Percentiles rank a stretch among this genome's conserved stretches.
Conservation (phyloP, 2,113 vertebrate genomes). For the Chaetodon trifascialis region DNA sequence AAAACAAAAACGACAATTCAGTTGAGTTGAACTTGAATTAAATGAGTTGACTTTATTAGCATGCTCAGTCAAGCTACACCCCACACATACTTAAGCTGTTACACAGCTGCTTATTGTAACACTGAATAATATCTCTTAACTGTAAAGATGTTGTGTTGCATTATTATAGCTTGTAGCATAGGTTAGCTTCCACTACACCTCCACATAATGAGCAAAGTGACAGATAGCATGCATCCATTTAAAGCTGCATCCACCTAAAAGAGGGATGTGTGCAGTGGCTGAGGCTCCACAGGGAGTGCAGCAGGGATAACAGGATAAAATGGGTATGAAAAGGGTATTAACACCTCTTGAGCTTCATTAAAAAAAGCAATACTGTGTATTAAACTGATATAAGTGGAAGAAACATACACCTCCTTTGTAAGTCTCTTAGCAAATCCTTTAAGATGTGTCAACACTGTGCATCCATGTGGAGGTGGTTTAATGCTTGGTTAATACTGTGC, state of each 20-base stretch:
- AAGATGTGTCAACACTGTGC: slow-evolving; percentile 9
- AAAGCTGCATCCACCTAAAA: neutral
- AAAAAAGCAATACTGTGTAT: neutral
- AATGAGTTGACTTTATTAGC: no score
- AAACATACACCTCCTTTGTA: slow-evolving; percentile 15
- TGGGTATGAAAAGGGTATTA: neutral
- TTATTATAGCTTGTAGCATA: neutral
- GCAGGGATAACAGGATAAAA: slow-evolving; percentile 1
- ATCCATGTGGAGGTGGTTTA: neutral
- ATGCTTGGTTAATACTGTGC: neutral
- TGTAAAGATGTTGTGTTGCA: neutral
- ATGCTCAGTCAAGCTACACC: no score
- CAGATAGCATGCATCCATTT: neutral
- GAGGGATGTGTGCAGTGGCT: neutral
- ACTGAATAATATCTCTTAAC: no score
- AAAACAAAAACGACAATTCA: no score
- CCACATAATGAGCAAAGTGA: neutral
- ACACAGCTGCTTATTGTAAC: no score
- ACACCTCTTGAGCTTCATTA: neutral
- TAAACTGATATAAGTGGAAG: slow-evolving; percentile 18
- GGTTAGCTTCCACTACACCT: neutral
- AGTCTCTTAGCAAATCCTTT: slow-evolving; percentile 17
- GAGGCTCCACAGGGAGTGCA: neutral
- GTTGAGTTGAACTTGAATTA: no score
- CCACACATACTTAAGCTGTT: neutral